Conservation (phyloP, 2,888 invertebrate genomes). For the Agapostemon virescens region DNA sequence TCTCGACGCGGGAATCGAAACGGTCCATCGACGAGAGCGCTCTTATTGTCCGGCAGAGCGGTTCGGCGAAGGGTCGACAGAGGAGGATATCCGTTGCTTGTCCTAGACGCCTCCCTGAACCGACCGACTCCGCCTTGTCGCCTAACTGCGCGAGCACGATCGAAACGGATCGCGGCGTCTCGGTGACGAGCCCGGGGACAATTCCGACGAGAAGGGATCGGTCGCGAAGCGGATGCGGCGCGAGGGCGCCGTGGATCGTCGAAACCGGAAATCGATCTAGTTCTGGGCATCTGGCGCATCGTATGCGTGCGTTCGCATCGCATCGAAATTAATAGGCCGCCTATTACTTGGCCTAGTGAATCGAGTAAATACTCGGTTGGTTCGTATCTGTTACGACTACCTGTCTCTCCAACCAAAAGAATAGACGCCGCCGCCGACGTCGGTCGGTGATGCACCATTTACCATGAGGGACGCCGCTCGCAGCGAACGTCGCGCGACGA, state of each 20-base stretch:
- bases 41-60: neutral
- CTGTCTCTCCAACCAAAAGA: conserved; percentile 57
- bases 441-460: conserved; percentile 73
- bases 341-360: conserved; percentile 71
- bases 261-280: conserved; percentile 31
- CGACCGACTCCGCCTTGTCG: neutral
- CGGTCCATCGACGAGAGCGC: neutral
- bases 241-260: neutral
- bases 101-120: neutral
- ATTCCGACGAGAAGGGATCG: conserved; percentile 2
- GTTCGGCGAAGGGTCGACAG: neutral
- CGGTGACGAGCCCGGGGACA: neutral
- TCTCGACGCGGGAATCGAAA: neutral
- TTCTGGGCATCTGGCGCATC: conserved; percentile 9
- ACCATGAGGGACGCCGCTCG: conserved; percentile 64
- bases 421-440: conserved; percentile 53
- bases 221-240: conserved; percentile 8
- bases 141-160: neutral
- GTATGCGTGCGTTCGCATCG: conserved; percentile 15
- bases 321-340: conserved; percentile 65
- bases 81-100: conserved; percentile 4
- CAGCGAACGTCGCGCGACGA: conserved; percentile 10
- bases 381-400: conserved; percentile 58
- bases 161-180: neutral
- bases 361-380: conserved; percentile 68